A percentile compares a stretch with the other conserved stretches of the same genome.
phyloP scores from a whole-genome alignment of 1,140 invertebrate species.

The Phymastichus coffea region DNA sequence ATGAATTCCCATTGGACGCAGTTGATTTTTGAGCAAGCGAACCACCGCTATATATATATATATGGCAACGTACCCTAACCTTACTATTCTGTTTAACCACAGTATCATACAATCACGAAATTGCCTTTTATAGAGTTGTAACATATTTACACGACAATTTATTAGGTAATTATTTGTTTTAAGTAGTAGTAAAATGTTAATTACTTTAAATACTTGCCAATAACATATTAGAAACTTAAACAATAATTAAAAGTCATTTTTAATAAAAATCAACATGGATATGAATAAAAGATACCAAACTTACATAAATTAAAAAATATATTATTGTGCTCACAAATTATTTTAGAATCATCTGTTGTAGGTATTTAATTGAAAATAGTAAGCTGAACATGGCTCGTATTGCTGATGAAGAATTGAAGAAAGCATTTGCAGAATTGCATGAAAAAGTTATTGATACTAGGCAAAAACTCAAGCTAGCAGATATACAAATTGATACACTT shows the following conservation, averaged over 20 bases:
- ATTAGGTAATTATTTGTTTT: no score
- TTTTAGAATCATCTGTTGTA: not conserved
- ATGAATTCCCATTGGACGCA: no score
- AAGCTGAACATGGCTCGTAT: conserved; percentile 42
- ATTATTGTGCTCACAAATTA: not conserved
- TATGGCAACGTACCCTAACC: conserved; percentile 7
- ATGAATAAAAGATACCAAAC: not conserved
- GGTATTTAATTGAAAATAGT: not conserved
- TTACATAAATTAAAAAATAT: not conserved
- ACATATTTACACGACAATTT: no score
- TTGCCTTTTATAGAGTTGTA: conserved; percentile 8
- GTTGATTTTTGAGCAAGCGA: no score
- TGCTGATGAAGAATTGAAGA: conserved; percentile 60
- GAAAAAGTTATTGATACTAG: conserved; percentile 79
- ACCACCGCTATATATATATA: no score
- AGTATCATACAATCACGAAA: not conserved
- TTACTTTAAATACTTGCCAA: not conserved
- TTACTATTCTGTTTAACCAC: not conserved
- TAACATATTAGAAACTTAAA: conserved; percentile 1
- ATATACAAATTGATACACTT: conserved; percentile 75
- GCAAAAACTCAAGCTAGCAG: conserved; percentile 77
- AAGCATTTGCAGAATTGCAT: conserved; percentile 83
- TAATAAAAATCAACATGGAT: no score
- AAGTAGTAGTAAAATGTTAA: not conserved
- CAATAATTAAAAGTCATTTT: not conserved